These are phyloP conservation scores for Sceloporus tristichus DNA, from an alignment of 2,113 vertebrate species.

Conservation along the genomic window DNA sequence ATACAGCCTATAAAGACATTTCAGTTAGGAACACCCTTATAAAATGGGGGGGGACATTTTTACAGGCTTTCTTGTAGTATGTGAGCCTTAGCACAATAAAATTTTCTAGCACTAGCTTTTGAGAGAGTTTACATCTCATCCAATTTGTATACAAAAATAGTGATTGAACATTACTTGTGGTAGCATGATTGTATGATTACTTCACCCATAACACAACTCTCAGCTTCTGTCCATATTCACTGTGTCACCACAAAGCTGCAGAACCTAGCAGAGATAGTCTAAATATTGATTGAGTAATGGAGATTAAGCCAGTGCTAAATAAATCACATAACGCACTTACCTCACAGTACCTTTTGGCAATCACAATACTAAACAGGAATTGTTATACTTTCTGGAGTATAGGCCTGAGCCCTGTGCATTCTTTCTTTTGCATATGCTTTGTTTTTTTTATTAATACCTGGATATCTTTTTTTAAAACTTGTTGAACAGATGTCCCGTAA, in stretches of 20 bases:
- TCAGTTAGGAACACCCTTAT: not conserved
- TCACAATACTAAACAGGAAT: not conserved
- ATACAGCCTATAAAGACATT: not conserved
- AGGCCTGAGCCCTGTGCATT: not conserved
- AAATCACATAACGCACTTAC: not conserved
- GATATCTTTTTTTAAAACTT: slow-evolving; percentile 46
- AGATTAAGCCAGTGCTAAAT: not conserved
- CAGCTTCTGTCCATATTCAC: no score
- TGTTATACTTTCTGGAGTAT: not conserved
- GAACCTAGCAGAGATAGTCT: not conserved
- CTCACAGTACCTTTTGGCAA: not conserved
- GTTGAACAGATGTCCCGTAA: slow-evolving; percentile 89
- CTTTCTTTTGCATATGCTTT: slow-evolving; percentile 22
- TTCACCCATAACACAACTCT: no score
- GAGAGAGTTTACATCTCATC: not conserved
- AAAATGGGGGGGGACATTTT: not conserved
- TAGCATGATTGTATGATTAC: not conserved
- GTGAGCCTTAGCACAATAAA: not conserved
- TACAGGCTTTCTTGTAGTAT: not conserved
- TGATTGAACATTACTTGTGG: not conserved
- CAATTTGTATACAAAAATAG: not conserved
- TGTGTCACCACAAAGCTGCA: not conserved
- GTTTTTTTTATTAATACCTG: not conserved
- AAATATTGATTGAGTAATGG: not conserved
- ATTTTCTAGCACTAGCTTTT: not conserved